These are phyloP conservation scores for Lagopus leucura DNA, from an alignment of 2,113 vertebrate species.

Conservation along the genomic window DNA sequence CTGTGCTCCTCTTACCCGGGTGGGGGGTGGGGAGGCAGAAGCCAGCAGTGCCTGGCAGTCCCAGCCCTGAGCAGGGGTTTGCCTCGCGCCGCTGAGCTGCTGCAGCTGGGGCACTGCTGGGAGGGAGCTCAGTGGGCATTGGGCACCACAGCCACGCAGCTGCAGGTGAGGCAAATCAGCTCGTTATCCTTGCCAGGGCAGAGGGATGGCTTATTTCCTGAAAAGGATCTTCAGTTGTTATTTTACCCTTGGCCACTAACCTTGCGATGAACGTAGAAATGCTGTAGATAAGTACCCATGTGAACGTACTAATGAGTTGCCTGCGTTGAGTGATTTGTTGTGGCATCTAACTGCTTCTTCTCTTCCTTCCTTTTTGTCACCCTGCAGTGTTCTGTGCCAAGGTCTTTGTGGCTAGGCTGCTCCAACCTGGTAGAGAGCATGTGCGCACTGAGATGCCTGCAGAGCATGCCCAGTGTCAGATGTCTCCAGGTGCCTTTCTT, in stretches of 20 bases:
- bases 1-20: neutral
- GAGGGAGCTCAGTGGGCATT: neutral
- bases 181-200: neutral
- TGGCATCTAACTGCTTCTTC: conserved; percentile 91
- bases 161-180: neutral
- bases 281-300: conserved; percentile 64
- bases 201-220: conserved; percentile 19
- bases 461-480: conserved; percentile 99
- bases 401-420: conserved; percentile 99
- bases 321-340: conserved; percentile 85
- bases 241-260: conserved; percentile 44
- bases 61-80: too few relatives aligned
- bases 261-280: conserved; percentile 41
- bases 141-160: neutral
- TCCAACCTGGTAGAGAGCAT: conserved; percentile 99
- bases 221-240: conserved; percentile 36
- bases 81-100: too few relatives aligned
- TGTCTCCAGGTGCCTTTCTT: conserved; percentile 99
- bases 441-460: conserved; percentile 99
- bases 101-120: neutral
- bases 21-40: neutral
- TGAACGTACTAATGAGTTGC: conserved; percentile 81
- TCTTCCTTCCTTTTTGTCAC: conserved; percentile 94
- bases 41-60: neutral
- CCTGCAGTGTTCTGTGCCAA: conserved; percentile 99